Conservation (phyloP, 92 coral and sea anemone species). For the Siderastrea siderea region DNA sequence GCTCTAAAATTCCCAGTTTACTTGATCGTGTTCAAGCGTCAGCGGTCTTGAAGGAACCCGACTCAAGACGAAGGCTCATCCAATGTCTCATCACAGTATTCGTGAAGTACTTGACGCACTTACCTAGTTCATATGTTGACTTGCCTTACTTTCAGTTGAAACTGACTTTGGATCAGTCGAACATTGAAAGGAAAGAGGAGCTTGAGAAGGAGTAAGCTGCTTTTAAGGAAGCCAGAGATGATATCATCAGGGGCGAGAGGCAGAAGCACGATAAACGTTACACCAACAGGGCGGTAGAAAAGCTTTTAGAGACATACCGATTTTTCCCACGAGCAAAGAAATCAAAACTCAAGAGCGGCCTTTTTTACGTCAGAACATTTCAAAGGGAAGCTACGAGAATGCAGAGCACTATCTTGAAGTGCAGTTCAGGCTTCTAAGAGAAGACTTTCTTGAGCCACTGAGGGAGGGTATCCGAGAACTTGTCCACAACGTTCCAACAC, state of each 20-base stretch:
- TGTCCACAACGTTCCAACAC: conserved; percentile 46
- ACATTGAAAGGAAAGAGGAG: conserved; percentile 14
- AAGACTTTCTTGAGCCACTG: conserved; percentile 84
- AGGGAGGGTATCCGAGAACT: conserved; percentile 81
- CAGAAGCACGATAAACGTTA: background rate
- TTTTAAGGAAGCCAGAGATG: conserved; percentile 54
- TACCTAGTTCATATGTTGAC: conserved; percentile 68
- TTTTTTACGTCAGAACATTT: conserved; percentile 75
- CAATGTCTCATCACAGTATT: conserved; percentile 32
- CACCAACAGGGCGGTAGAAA: background rate
- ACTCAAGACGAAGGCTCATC: background rate
- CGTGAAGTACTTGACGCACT: conserved; percentile 41
- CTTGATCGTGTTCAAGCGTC: conserved; percentile 19
- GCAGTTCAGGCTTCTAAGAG: conserved; percentile 83
- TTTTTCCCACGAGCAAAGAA: conserved; percentile 78
- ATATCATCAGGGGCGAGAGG: conserved; percentile 45
- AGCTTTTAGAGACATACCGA: conserved; percentile 66
- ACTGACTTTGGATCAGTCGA: conserved; percentile 7
- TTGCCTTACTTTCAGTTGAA: conserved; percentile 60
- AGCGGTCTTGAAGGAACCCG: background rate
- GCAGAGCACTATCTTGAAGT: conserved; percentile 85
- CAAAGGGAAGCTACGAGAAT: conserved; percentile 72
- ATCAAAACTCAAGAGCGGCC: conserved; percentile 65
- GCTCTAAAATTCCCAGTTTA: conserved; percentile 4
- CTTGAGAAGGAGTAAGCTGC: conserved; percentile 24